Conservation (phyloP, 2,113 vertebrate species). For the Trematocara unimaculatum region DNA sequence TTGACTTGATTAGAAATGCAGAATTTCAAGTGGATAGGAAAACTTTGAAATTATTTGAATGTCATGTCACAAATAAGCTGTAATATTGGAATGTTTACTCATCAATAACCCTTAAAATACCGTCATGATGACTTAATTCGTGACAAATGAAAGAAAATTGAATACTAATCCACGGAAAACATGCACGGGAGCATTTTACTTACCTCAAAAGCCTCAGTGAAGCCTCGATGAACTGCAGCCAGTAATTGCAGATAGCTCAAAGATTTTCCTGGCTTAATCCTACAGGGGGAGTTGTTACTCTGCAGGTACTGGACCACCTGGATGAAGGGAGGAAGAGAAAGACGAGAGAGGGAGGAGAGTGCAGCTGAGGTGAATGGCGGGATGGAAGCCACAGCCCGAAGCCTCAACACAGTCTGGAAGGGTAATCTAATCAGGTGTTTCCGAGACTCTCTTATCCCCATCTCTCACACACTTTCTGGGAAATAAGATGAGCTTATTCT, state of each 20-base stretch:
- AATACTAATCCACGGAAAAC: background rate
- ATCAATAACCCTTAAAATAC: background rate
- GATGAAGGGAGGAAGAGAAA: background rate
- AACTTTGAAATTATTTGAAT: background rate
- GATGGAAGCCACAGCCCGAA: slow-evolving; percentile 41
- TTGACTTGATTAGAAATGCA: background rate
- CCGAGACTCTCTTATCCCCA: slow-evolving; percentile 2
- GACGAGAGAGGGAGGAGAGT: slow-evolving; percentile 32
- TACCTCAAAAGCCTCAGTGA: background rate
- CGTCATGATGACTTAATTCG: background rate
- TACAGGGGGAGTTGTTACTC: slow-evolving; percentile 59
- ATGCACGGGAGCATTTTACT: background rate
- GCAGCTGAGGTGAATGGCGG: slow-evolving; percentile 64
- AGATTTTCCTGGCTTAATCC: slow-evolving; percentile 11
- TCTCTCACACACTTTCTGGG: slow-evolving; percentile 2
- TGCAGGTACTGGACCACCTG: background rate
- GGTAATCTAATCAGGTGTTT: slow-evolving; percentile 63
- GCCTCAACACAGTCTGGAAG: slow-evolving; percentile 32
- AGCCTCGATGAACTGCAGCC: background rate
- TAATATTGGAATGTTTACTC: background rate
- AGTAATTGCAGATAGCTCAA: background rate
- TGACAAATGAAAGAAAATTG: background rate
- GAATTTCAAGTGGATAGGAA: background rate
- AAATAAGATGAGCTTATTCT: slow-evolving; percentile 9
- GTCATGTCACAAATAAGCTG: background rate